Evolutionary conservation across 2,113 vertebrate species (phyloP).

Genomic region (Myxocyprinus asiaticus): DNA sequence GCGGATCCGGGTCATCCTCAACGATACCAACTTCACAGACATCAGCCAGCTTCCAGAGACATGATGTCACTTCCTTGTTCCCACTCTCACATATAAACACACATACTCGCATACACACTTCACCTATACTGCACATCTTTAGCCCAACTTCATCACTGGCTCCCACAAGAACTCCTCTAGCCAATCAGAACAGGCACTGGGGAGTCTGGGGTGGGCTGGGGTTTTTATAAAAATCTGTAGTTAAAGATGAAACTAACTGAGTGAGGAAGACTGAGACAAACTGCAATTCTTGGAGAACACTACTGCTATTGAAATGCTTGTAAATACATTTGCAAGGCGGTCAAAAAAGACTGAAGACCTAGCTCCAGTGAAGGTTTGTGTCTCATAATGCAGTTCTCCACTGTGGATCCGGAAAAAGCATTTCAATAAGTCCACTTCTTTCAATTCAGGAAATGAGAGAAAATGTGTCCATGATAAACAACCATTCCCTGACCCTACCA

Average conservation of each 20-base stretch:
- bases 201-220: no score
- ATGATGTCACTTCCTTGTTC: slow-evolving; percentile 78
- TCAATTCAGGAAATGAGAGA: no score
- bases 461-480: neutral
- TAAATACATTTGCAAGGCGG: neutral
- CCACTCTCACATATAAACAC: neutral
- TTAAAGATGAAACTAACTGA: neutral
- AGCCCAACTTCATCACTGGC: neutral
- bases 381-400: neutral
- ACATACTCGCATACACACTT: slow-evolving; percentile 28
- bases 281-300: slow-evolving; percentile 33
- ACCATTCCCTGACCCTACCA: slow-evolving; percentile 34
- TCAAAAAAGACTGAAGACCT: neutral
- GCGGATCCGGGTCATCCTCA: slow-evolving; percentile 91
- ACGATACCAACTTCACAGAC: slow-evolving; percentile 98
- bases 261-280: neutral
- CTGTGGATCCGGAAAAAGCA: neutral
- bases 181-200: neutral
- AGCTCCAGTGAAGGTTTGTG: neutral
- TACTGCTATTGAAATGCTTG: slow-evolving; percentile 22
- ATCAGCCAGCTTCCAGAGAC: slow-evolving; percentile 99
- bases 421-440: neutral
- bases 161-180: neutral
- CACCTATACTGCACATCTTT: slow-evolving; percentile 29
- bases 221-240: no score